A percentile compares a stretch with the other conserved stretches of the same genome.
Evolutionary conservation across 2,113 vertebrate genomes (phyloP).

Genomic region (Python bivittatus): DNA sequence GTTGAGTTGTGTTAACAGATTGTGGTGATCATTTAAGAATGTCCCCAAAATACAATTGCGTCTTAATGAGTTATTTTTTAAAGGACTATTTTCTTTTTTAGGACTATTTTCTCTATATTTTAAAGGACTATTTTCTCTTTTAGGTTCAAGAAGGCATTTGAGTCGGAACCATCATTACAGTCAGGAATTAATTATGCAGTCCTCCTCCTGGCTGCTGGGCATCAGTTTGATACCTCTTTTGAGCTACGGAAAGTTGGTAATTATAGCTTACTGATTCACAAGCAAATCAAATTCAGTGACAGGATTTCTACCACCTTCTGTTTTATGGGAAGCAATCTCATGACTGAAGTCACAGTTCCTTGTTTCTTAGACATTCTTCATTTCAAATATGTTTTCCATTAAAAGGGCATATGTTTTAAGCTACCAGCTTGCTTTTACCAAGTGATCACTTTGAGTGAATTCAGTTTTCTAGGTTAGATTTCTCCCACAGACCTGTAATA

Average conservation of each 20-base stretch:
- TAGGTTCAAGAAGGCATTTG: constrained; percentile 97
- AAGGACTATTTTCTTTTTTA: constrained; percentile 71
- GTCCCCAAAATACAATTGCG: constrained; percentile 29
- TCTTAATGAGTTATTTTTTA: constrained; percentile 50
- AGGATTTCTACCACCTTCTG: background rate
- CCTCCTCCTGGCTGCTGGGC: constrained; percentile 91
- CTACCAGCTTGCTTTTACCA: background rate
- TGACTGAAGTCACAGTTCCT: background rate
- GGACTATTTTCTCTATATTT: too few relatives aligned
- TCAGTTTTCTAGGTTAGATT: background rate
- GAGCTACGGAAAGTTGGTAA: constrained; percentile 99
- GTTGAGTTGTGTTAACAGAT: constrained; percentile 65
- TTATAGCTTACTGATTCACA: constrained; percentile 65
- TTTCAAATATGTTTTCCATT: constrained; percentile 10
- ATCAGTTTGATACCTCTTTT: constrained; percentile 96
- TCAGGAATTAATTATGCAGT: constrained; percentile 98
- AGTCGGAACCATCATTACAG: constrained; percentile 95
- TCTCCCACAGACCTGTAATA: background rate
- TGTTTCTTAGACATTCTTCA: constrained; percentile 1
- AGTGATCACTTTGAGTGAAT: background rate
- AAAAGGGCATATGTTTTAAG: background rate
- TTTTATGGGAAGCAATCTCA: background rate
- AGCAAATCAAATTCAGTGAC: constrained; percentile 42
- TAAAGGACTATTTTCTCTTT: constrained; percentile 60
- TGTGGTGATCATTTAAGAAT: constrained; percentile 57